These are phyloP conservation scores for Himalopsyche phryganea DNA, from an alignment of 1,140 invertebrate species.

Conservation along the genomic window DNA sequence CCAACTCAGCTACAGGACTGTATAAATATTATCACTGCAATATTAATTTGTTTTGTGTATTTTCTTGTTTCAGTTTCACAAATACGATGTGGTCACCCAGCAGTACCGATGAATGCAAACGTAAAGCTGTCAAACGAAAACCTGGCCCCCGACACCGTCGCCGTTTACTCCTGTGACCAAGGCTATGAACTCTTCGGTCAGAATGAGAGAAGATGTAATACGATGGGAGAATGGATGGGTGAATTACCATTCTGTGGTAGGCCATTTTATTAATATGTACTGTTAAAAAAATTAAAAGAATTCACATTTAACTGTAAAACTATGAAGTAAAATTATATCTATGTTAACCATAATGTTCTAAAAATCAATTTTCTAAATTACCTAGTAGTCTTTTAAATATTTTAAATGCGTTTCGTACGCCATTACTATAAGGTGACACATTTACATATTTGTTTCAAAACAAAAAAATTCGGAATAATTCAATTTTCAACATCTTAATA, in stretches of 20 bases:
- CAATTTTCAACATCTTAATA: too few relatives aligned
- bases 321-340: neutral
- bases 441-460: too few relatives aligned
- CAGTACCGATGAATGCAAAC: conserved; percentile 76
- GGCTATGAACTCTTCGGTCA: conserved; percentile 73
- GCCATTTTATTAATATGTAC: neutral
- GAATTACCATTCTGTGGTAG: conserved; percentile 80
- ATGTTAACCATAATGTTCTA: neutral
- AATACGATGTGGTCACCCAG: conserved; percentile 70
- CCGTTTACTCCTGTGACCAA: conserved; percentile 77
- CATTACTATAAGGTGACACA: too few relatives aligned
- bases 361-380: too few relatives aligned
- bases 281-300: neutral
- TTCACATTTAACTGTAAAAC: neutral
- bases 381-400: too few relatives aligned
- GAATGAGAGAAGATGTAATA: conserved; percentile 62
- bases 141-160: conserved; percentile 58
- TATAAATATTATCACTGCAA: too few relatives aligned
- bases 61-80: conserved; percentile 7
- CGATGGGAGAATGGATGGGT: conserved; percentile 70
- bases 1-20: too few relatives aligned
- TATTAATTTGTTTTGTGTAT: too few relatives aligned
- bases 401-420: too few relatives aligned
- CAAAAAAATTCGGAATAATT: too few relatives aligned
- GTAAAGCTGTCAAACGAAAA: conserved; percentile 53